Conservation (phyloP, 1,140 invertebrate species). For the Neodiprion lecontei region DNA sequence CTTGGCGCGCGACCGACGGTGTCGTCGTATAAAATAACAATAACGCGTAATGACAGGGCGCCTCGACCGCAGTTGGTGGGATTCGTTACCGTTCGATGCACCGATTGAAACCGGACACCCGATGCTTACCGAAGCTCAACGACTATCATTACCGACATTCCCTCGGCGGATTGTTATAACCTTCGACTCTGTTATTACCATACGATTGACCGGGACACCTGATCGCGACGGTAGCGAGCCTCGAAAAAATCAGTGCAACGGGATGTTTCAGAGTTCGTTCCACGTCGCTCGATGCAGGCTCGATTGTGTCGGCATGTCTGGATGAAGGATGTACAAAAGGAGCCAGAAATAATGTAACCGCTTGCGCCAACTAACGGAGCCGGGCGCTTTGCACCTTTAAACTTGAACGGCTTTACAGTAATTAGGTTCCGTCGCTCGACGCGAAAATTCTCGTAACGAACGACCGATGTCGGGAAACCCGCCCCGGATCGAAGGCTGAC, state of each 20-base stretch:
- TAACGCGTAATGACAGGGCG: slow-evolving; percentile 48
- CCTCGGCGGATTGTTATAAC: slow-evolving; percentile 16
- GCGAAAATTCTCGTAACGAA: not conserved
- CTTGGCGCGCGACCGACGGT: not conserved
- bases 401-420: not conserved
- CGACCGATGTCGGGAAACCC: not conserved
- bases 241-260: not conserved
- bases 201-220: not conserved
- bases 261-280: not conserved
- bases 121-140: slow-evolving; percentile 48
- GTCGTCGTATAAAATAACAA: slow-evolving; percentile 28
- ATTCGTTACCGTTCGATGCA: slow-evolving; percentile 54
- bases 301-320: not conserved
- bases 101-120: slow-evolving; percentile 53
- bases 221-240: not conserved
- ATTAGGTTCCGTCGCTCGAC: not conserved
- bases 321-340: not conserved
- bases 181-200: slow-evolving; percentile 20
- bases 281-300: not conserved
- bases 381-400: not conserved
- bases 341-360: not conserved
- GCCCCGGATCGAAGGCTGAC: not conserved
- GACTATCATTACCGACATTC: slow-evolving; percentile 49
- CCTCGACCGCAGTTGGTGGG: slow-evolving; percentile 29
- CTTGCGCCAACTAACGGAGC: not conserved